Evolutionary conservation across 2,888 invertebrate species (phyloP).

Genomic region (Liposcelis brunnea): DNA sequence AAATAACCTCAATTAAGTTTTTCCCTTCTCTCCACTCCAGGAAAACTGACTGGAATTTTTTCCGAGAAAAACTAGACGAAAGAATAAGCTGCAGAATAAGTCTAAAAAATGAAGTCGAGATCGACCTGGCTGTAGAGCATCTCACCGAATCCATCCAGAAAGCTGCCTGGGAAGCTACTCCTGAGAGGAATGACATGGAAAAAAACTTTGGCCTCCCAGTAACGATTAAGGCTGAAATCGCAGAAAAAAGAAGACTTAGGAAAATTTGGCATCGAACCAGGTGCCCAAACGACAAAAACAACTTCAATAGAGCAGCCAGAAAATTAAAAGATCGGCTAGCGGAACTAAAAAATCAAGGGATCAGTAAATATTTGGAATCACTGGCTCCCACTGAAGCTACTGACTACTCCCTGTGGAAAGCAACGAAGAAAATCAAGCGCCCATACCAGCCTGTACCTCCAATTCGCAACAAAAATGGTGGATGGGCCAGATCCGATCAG

Average conservation of each 20-base stretch:
- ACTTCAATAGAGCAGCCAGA: conserved; percentile 10
- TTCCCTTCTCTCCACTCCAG: too few relatives aligned
- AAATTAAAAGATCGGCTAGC: conserved; percentile 9
- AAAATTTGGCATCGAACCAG: conserved; percentile 9
- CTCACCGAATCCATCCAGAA: neutral
- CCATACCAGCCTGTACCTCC: conserved; percentile 12
- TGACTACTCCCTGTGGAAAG: conserved; percentile 15
- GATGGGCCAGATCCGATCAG: conserved; percentile 13
- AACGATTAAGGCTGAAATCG: neutral
- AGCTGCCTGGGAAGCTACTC: conserved; percentile 8
- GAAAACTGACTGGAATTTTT: too few relatives aligned
- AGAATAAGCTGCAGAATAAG: too few relatives aligned
- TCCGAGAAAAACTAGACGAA: too few relatives aligned
- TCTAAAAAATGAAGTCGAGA: too few relatives aligned
- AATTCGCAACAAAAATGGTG: conserved; percentile 10
- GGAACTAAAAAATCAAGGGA: conserved; percentile 2
- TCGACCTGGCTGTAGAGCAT: too few relatives aligned
- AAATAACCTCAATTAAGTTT: too few relatives aligned
- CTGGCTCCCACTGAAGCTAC: conserved; percentile 11
- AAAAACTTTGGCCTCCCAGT: too few relatives aligned
- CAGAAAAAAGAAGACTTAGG: conserved; percentile 9
- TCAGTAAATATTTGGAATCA: conserved; percentile 9
- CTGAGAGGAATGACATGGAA: neutral
- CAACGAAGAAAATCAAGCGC: conserved; percentile 13
- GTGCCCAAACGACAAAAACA: conserved; percentile 7